A percentile compares a stretch with the other conserved stretches of the same genome.
phyloP scores from a whole-genome alignment of 2,797 vertebrate species.

The Myotis myotis region DNA sequence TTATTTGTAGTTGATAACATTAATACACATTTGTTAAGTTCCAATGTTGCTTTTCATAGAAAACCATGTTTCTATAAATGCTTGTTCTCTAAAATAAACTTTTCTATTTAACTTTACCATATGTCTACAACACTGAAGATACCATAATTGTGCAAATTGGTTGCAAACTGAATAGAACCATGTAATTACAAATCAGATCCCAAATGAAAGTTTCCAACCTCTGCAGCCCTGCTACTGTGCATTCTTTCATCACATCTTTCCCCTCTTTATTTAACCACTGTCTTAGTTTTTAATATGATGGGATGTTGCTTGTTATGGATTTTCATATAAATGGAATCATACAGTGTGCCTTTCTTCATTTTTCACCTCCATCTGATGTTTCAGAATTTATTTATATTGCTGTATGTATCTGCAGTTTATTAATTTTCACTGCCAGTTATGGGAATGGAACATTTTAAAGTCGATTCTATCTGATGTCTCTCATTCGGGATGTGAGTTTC shows the following conservation, averaged over 20 bases:
- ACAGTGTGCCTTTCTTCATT: not conserved
- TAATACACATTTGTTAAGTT: not conserved
- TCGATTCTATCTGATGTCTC: not conserved
- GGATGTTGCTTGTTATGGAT: not conserved
- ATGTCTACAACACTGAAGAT: not conserved
- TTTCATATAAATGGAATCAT: not conserved
- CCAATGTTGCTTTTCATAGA: not conserved
- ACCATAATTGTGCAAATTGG: not conserved
- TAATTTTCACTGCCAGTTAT: not conserved
- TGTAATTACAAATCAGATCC: not conserved
- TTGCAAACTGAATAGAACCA: not conserved
- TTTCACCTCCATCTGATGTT: not conserved
- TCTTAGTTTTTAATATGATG: not conserved
- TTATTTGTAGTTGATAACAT: not conserved
- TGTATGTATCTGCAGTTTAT: not conserved
- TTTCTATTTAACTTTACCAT: not conserved
- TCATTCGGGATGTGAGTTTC: not conserved
- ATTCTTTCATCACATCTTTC: not conserved
- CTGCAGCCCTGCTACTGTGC: not conserved
- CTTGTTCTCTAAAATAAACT: not conserved
- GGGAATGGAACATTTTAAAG: not conserved
- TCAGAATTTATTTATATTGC: not conserved
- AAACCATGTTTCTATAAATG: not conserved
- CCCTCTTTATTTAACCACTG: not conserved
- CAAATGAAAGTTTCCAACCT: rapidly evolving